A percentile compares a stretch with the other conserved stretches of the same genome.
Conservation (phyloP, 2,113 vertebrate species). For the Clarias magur region DNA sequence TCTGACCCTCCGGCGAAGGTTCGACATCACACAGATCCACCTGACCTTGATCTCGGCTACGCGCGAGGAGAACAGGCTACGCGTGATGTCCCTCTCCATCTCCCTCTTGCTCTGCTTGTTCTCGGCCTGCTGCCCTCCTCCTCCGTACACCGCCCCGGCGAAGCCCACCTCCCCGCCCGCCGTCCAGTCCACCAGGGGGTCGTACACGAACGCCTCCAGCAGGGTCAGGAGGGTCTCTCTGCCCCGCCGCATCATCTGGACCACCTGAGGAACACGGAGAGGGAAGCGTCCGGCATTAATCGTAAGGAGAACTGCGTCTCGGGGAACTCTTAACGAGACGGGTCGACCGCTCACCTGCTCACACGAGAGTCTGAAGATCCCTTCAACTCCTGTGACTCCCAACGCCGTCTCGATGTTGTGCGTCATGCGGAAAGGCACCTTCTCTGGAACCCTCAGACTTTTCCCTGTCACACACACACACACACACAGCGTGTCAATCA, state of each 20-base stretch:
- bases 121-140: conserved; percentile 95
- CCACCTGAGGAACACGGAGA: conserved; percentile 74
- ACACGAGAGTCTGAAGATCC: conserved; percentile 96
- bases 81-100: conserved; percentile 97
- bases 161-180: conserved; percentile 96
- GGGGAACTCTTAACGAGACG: not conserved
- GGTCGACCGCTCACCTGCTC: conserved; percentile 80
- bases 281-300: not conserved
- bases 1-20: no score
- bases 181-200: conserved; percentile 98
- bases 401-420: conserved; percentile 96
- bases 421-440: conserved; percentile 97
- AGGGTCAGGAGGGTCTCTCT: conserved; percentile 93
- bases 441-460: conserved; percentile 95
- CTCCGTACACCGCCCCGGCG: conserved; percentile 95
- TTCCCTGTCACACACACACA: conserved; percentile 77
- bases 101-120: conserved; percentile 97
- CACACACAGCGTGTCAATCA: not conserved
- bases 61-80: conserved; percentile 94
- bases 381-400: conserved; percentile 95
- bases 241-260: conserved; percentile 96
- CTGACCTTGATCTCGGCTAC: conserved; percentile 97
- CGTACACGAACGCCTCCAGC: conserved; percentile 96
- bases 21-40: no score
- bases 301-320: not conserved